These are phyloP conservation scores for Xenopus borealis DNA, from an alignment of 2,113 vertebrate species.

Conservation along the genomic window DNA sequence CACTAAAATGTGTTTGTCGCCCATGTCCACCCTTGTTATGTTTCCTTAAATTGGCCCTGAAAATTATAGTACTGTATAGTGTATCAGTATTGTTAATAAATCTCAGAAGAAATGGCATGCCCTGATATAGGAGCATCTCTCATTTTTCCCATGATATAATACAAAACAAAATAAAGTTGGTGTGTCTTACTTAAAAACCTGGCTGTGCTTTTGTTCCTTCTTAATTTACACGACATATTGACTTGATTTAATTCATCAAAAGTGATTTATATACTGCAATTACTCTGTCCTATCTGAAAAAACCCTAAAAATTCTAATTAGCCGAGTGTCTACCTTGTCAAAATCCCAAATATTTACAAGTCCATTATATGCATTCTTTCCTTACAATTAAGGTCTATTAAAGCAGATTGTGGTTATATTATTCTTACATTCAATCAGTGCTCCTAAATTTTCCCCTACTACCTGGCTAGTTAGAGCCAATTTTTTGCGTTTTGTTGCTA, in stretches of 20 bases:
- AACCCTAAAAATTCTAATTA: conserved; percentile 6
- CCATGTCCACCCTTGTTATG: no score
- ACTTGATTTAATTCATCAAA: background rate
- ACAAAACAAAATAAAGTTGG: no score
- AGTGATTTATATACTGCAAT: conserved; percentile 5
- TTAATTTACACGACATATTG: no score
- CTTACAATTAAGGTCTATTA: conserved; percentile 25
- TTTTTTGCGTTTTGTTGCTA: background rate
- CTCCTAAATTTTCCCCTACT: background rate
- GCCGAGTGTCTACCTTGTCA: conserved; percentile 14
- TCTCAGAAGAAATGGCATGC: no score
- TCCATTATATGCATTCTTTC: conserved; percentile 31
- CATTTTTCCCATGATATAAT: no score
- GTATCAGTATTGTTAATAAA: no score
- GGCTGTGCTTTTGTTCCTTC: no score
- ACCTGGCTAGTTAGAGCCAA: background rate
- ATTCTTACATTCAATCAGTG: background rate
- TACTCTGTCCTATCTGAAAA: conserved; percentile 11
- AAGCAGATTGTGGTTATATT: conserved; percentile 22
- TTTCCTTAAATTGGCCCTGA: no score
- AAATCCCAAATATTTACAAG: conserved; percentile 34
- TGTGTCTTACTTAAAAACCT: no score
- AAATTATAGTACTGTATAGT: no score
- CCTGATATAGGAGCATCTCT: no score
- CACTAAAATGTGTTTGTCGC: no score